Evolutionary conservation across 2,797 vertebrate genomes (phyloP), one percentile per base, ranked within the genome.

Genomic region (Neopelma chrysocephalum): DNA sequence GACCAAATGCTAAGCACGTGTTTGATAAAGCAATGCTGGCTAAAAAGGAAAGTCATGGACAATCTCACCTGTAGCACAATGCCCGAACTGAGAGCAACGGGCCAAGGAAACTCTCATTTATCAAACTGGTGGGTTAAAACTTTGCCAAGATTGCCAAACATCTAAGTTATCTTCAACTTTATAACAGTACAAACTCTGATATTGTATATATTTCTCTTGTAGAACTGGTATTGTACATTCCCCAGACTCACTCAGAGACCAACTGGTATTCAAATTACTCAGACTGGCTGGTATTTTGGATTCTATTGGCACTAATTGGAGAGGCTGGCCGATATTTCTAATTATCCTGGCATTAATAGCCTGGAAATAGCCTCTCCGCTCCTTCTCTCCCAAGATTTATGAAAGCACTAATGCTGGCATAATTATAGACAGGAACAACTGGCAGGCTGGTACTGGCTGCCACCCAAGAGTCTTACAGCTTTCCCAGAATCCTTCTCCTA

Each of bases 251-350:
- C 79, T 80, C 82, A 79, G 54, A 96, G 91, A 93, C 93, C 57
- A 78, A 92, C 92, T 95, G 91, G 93, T 90, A 95, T 93, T 96
- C 95, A 87, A 93, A 82, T 92, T 83, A 96, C 93, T 93, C 92
- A 97, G 94, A 93, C 95, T 82, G 94, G 96, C 88, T 93, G 86
- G 90, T 93, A 93, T 96, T 97, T 97, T 48, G 51, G 91, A 92
- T 72, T 90, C 87, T 89, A 8, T n/a, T 96, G 97, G 97, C 96
- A 97, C 91, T 94, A 82, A 95, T 29, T 95, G 93, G 96, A 93
- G 89, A 95, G 96, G 90, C 68, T 97, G 96, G 96, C 95, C 91
- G 94, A 93, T 97, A 98, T 97, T 97, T 97, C 94, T 94, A 98
- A 96, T 87, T 97, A 96, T 92, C 80, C 97, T 97, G 94, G 96